Evolutionary conservation across 1,140 invertebrate genomes (phyloP), one percentile per base, ranked within the genome.

Genomic region (Formica selysi): DNA sequence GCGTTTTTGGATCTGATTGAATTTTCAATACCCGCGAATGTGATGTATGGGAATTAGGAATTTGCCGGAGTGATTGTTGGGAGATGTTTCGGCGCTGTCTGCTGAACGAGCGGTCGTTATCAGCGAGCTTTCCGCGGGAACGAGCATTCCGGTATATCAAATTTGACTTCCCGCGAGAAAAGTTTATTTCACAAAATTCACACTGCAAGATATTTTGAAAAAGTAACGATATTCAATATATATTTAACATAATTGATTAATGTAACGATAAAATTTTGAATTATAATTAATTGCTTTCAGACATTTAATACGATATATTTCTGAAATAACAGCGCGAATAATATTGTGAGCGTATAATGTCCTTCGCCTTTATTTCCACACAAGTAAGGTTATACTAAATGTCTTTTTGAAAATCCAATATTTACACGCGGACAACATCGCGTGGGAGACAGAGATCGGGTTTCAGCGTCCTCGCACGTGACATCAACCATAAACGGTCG

Each of bases 401-500:
- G 26, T 74, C 26, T 71, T 71, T 71, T 83, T 61, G 57, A 83
- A n/a, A 83, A 83, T 62, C 19, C n/a, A 36, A 61, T 79, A 85
- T 57, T 76, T 85, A 32, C 64, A 61, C 68, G 13, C 59, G 6
- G 16, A 26, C 22, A 59, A 57, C 54, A 57, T 6, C 16, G 54
- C 36, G 26, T 22, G n/a, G 5, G 19, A 44, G 41, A 13, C 10
- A 11, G 22, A 44, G 11, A 59, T 48, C 32, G 57, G 19, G 67
- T 32, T 51, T 86, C 85, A 79, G 67, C 84, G 54, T 64, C n/a
- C 65, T 61, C 67, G 92, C 87, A 91, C 93, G 93, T 94, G 93
- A 93, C 91, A 88, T 88, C 90, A 86, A 88, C 79, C 86, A 91
- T 93, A 92, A 94, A 94, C 90, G 91, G 86, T 61, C 76, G 29